Conservation (phyloP, 2,113 vertebrate species). For the Hydrochoerus hydrochaeris region DNA sequence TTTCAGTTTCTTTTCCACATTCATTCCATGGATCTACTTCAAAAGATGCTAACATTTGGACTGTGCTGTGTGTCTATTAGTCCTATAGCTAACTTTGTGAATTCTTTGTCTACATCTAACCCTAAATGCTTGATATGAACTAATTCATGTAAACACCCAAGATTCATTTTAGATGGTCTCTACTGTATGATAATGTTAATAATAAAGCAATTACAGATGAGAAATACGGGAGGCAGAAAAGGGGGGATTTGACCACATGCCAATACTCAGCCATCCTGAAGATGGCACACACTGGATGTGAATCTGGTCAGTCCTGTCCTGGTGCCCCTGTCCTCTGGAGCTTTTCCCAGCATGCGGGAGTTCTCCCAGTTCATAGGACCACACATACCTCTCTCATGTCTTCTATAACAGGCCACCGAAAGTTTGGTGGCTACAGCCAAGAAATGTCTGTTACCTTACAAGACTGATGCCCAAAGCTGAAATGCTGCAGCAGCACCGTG, state of each 20-base stretch:
- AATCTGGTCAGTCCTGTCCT: too few species aligned
- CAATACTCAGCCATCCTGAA: rapidly evolving
- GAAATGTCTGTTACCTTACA: not conserved
- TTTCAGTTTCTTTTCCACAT: not conserved
- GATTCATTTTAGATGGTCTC: not conserved
- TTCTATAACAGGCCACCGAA: not conserved
- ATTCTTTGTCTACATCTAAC: not conserved
- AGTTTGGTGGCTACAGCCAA: not conserved
- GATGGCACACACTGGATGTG: rapidly evolving
- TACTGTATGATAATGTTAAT: not conserved
- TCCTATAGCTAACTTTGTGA: not conserved
- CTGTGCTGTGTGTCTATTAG: not conserved
- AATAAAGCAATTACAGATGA: not conserved
- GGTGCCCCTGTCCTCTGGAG: rapidly evolving
- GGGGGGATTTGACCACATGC: not conserved
- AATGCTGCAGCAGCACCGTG: rapidly evolving
- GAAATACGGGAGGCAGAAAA: not conserved
- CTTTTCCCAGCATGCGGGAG: not conserved
- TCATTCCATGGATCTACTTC: not conserved
- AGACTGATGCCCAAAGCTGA: not conserved
- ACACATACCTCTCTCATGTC: rapidly evolving
- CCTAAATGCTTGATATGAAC: not conserved
- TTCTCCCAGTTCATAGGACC: not conserved
- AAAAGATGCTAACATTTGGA: not conserved
- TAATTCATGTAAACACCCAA: not conserved